phyloP scores from a whole-genome alignment of 1,140 invertebrate genomes.

The Rhizoglyphus robini region DNA sequence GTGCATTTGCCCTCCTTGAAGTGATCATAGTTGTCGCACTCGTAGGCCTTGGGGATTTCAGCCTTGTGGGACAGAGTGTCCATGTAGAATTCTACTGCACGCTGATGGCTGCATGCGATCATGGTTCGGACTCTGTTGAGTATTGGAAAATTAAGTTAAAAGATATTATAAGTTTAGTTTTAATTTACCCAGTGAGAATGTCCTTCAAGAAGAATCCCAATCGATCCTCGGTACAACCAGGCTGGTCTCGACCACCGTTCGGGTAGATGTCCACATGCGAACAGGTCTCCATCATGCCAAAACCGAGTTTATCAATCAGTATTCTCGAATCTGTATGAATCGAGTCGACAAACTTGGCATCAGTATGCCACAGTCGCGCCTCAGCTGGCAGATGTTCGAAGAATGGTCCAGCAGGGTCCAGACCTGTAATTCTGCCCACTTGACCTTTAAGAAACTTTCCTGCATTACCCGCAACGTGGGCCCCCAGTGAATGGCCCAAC shows the following conservation, averaged over 20 bases:
- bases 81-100: constrained; percentile 66
- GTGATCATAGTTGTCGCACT: constrained; percentile 25
- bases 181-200: constrained; percentile 29
- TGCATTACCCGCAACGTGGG: constrained; percentile 36
- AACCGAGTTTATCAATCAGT: constrained; percentile 47
- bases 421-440: constrained; percentile 42
- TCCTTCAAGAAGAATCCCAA: constrained; percentile 36
- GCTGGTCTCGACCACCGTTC: constrained; percentile 54
- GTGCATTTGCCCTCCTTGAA: constrained; percentile 27
- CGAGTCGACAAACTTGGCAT: constrained; percentile 83
- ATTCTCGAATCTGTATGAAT: constrained; percentile 50
- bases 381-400: constrained; percentile 54
- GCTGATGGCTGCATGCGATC: constrained; percentile 66
- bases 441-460: constrained; percentile 28
- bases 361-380: constrained; percentile 60
- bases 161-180: not conserved
- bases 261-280: constrained; percentile 63
- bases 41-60: constrained; percentile 20
- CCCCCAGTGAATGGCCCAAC: constrained; percentile 38
- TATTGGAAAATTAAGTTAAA: not conserved
- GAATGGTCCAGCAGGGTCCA: constrained; percentile 71
- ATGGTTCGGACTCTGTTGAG: constrained; percentile 32
- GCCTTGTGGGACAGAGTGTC: constrained; percentile 49
- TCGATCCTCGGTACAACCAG: constrained; percentile 47
- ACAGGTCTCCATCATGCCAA: constrained; percentile 27